Percentiles rank a stretch among this genome's conserved stretches.
phyloP scores from a whole-genome alignment of 1,140 invertebrate species.

The Leptonema lineaticorne region DNA sequence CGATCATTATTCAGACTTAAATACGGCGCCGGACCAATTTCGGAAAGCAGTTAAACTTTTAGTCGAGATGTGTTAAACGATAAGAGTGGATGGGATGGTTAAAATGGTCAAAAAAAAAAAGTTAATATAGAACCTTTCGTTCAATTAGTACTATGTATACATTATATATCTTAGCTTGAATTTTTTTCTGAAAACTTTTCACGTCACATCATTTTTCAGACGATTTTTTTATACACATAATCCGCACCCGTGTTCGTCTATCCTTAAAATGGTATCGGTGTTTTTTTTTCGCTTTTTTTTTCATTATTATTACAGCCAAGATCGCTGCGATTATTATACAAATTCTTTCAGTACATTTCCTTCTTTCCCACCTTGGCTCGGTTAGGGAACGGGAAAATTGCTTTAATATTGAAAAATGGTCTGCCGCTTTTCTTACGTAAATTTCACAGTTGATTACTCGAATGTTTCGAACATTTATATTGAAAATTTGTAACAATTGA shows the following conservation, averaged over 20 bases:
- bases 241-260: not conserved
- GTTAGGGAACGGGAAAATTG: not conserved
- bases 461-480: not conserved
- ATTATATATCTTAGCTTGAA: too few species aligned
- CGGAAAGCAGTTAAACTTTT: not conserved
- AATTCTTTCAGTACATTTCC: not conserved
- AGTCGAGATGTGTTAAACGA: too few species aligned
- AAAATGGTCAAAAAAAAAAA: too few species aligned
- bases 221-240: too few species aligned
- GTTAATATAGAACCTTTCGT: too few species aligned
- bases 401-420: not conserved
- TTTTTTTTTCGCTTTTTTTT: not conserved
- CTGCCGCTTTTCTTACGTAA: not conserved
- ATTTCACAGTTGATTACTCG: not conserved
- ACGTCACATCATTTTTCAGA: too few species aligned
- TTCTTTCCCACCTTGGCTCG: too few species aligned
- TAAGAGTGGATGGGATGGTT: too few species aligned
- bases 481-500: not conserved
- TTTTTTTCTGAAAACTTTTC: too few species aligned
- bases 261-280: not conserved
- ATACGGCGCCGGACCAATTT: not conserved
- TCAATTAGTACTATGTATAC: too few species aligned
- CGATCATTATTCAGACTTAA: slow-evolving; percentile 4
- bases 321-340: not conserved
- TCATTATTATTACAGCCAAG: not conserved